These are phyloP conservation scores for Callocephalon fimbriatum DNA, from an alignment of 2,113 vertebrate genomes.

Conservation along the genomic window DNA sequence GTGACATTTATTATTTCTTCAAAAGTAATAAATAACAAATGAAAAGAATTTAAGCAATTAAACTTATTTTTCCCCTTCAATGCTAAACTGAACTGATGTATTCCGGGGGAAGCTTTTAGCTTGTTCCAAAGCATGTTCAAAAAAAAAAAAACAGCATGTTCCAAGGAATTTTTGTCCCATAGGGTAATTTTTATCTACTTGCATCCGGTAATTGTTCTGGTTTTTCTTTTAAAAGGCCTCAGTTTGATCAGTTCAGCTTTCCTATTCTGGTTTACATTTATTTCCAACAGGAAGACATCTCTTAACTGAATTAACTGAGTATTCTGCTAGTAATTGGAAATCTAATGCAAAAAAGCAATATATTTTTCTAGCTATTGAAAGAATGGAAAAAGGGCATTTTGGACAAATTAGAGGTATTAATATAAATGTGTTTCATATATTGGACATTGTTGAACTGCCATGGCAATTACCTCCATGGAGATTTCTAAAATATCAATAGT, in stretches of 20 bases:
- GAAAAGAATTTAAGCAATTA: not conserved
- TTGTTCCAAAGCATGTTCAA: not conserved
- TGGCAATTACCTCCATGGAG: not conserved
- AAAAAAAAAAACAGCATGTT: not conserved
- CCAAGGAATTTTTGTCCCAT: not conserved
- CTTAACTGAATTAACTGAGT: not conserved
- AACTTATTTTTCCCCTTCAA: not conserved
- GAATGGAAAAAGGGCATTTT: not conserved
- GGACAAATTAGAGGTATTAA: not conserved
- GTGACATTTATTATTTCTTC: not conserved
- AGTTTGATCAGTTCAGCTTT: not conserved
- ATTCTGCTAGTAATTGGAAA: not conserved
- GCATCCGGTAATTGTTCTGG: conserved; percentile 26
- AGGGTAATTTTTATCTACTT: not conserved
- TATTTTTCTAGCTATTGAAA: not conserved
- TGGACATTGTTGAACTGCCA: not conserved
- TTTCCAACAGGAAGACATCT: conserved; percentile 4
- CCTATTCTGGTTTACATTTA: not conserved
- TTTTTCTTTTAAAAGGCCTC: not conserved
- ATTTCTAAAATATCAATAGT: not conserved
- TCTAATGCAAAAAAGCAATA: accelerated
- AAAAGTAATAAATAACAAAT: not conserved
- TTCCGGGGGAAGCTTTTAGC: not conserved
- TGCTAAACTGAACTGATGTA: accelerated
- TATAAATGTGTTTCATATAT: not conserved